Conservation (phyloP, 2,797 vertebrate genomes). For the Anabacerthia variegaticeps region DNA sequence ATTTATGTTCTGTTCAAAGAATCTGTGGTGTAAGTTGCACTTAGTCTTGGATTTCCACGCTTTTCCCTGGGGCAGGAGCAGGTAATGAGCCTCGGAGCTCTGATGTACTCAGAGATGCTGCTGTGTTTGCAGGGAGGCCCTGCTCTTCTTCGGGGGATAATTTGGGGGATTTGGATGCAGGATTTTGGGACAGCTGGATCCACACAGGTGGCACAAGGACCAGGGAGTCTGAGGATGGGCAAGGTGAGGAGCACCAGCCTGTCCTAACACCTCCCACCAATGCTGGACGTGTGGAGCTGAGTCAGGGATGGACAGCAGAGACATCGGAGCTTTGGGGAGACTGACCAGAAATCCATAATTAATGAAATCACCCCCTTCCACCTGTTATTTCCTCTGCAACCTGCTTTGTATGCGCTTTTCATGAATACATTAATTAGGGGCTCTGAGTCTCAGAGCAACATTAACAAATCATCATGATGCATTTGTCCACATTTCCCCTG, state of each 20-base stretch:
- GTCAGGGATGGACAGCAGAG: neutral
- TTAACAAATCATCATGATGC: slow-evolving; percentile 42
- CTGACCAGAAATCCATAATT: neutral
- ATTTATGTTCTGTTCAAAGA: rapidly evolving
- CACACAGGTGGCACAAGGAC: rapidly evolving
- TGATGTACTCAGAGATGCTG: rapidly evolving
- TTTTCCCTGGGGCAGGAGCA: neutral
- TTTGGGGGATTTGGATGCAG: rapidly evolving
- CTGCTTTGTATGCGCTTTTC: neutral
- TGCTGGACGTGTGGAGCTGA: rapidly evolving
- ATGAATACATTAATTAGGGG: slow-evolving; percentile 26
- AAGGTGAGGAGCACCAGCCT: neutral
- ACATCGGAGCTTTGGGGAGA: rapidly evolving
- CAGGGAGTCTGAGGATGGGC: neutral
- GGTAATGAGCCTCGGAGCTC: neutral
- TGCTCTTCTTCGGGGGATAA: neutral
- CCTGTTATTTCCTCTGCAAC: neutral
- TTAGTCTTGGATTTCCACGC: neutral
- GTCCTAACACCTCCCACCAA: neutral
- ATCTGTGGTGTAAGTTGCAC: neutral
- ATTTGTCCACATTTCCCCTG: neutral
- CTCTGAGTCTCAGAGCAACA: neutral
- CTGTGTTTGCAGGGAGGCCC: neutral
- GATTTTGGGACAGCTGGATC: neutral
- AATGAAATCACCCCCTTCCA: neutral